phyloP scores from a whole-genome alignment of 2,888 invertebrate species.

The Nomada fabriciana region DNA sequence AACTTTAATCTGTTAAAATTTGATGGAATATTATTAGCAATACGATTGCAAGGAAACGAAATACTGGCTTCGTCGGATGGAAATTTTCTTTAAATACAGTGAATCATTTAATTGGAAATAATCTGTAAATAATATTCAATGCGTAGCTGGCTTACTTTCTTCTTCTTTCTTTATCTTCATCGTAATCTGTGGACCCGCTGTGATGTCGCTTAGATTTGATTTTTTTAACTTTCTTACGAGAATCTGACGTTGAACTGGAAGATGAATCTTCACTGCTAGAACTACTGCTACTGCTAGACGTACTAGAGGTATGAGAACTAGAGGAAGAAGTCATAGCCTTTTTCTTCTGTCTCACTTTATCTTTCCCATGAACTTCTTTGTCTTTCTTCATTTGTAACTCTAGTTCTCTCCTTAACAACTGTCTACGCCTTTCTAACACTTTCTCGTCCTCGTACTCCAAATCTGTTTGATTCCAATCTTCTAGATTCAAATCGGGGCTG shows the following conservation, averaged over 20 bases:
- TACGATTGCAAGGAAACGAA: not conserved
- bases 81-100: not conserved
- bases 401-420: slow-evolving; percentile 91
- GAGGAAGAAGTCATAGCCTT: slow-evolving; percentile 89
- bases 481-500: slow-evolving; percentile 89
- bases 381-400: slow-evolving; percentile 92
- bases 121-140: not conserved
- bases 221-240: slow-evolving; percentile 83
- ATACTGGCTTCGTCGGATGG: not conserved
- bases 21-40: not conserved
- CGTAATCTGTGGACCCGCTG: slow-evolving; percentile 89
- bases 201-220: slow-evolving; percentile 87
- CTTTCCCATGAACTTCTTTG: slow-evolving; percentile 89
- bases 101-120: not conserved
- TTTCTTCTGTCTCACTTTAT: slow-evolving; percentile 87
- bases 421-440: slow-evolving; percentile 90
- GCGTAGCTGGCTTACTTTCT: slow-evolving; percentile 68
- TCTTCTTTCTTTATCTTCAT: slow-evolving; percentile 86
- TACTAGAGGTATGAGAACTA: slow-evolving; percentile 88
- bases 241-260: slow-evolving; percentile 87
- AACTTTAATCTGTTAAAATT: slow-evolving; percentile 76
- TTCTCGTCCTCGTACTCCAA: slow-evolving; percentile 93
- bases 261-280: slow-evolving; percentile 87
- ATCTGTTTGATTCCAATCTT: slow-evolving; percentile 92
- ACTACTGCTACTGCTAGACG: slow-evolving; percentile 88